A percentile compares a stretch with the other conserved stretches of the same genome.
Evolutionary conservation across 2,113 vertebrate species (phyloP).

Genomic region (Datnioides undecimradiatus): DNA sequence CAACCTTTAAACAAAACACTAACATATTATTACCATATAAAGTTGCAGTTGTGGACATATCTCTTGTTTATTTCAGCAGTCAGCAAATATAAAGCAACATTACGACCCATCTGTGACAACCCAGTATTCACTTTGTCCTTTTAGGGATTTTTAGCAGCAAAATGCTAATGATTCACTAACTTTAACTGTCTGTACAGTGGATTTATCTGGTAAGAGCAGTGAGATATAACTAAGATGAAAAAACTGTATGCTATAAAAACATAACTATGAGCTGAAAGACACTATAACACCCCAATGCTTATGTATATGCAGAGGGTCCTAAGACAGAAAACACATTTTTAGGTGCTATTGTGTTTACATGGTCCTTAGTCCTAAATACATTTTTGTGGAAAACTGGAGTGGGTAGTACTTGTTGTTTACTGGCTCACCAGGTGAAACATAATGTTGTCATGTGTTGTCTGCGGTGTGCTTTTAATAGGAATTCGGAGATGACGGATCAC

Average conservation of each 20-base stretch:
- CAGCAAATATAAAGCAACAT: neutral
- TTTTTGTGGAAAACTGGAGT: neutral
- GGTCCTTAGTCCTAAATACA: neutral
- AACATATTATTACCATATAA: neutral
- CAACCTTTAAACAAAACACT: neutral
- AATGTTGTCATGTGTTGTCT: neutral
- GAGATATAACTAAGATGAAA: neutral
- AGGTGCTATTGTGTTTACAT: neutral
- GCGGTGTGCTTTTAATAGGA: constrained; percentile 20
- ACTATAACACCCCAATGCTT: neutral
- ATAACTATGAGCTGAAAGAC: neutral
- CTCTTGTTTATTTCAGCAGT: neutral
- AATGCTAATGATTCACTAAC: no score
- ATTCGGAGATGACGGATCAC: neutral
- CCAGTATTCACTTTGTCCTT: no score
- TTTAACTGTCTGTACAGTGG: no score
- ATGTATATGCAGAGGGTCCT: neutral
- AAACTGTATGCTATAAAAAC: neutral
- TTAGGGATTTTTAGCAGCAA: neutral
- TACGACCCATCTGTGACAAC: neutral
- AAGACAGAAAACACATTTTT: neutral
- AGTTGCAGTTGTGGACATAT: neutral
- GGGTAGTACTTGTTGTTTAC: neutral
- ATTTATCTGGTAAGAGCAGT: neutral
- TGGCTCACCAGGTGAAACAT: neutral